These are phyloP conservation scores for Phocides pigmalion DNA, from an alignment of 1,140 invertebrate genomes.

Conservation along the genomic window DNA sequence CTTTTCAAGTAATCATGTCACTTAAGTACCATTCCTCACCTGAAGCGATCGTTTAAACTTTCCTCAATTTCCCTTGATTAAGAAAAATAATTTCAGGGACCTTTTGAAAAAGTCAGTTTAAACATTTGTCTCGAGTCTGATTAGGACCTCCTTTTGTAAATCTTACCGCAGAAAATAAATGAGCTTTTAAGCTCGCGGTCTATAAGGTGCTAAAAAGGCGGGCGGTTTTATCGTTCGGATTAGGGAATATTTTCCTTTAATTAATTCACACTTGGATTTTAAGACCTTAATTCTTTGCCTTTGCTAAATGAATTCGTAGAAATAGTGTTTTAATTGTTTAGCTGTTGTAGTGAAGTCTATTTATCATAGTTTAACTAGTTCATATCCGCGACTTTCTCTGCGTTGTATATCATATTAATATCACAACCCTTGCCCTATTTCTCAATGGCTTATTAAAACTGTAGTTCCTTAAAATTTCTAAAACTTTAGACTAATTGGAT, in stretches of 20 bases:
- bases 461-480: no score
- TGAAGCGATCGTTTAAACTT: slow-evolving; percentile 15
- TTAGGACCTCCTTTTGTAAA: slow-evolving; percentile 19
- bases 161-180: slow-evolving; percentile 15
- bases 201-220: slow-evolving; percentile 19
- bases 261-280: slow-evolving; percentile 16
- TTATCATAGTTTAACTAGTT: no score
- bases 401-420: no score
- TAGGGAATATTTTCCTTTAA: slow-evolving; percentile 15
- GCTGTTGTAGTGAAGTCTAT: no score
- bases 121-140: slow-evolving; percentile 19
- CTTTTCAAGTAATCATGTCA: background rate
- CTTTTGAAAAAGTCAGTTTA: slow-evolving; percentile 19
- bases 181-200: slow-evolving; percentile 22
- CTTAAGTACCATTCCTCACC: background rate
- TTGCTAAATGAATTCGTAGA: no score
- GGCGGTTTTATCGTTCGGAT: slow-evolving; percentile 25
- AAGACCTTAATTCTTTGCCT: background rate
- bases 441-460: no score
- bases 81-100: slow-evolving; percentile 25
- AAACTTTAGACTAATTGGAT: no score
- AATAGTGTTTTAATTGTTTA: no score
- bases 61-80: slow-evolving; percentile 18
- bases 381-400: no score
- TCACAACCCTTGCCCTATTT: no score